Conservation (phyloP, 2,113 vertebrate species). For the Syrrhaptes paradoxus region DNA sequence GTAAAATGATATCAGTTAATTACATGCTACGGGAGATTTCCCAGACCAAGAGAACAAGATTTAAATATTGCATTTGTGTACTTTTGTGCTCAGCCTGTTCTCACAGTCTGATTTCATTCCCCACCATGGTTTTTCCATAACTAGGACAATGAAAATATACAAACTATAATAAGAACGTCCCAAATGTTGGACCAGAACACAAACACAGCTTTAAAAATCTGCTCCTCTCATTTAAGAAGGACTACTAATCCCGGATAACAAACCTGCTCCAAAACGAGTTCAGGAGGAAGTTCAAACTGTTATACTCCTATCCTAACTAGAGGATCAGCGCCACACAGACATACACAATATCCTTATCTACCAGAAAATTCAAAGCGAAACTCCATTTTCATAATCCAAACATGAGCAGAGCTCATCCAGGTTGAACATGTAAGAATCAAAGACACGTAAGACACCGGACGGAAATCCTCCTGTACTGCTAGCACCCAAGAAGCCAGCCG, state of each 20-base stretch:
- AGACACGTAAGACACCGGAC: fast-evolving
- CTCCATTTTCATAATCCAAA: too few relatives aligned
- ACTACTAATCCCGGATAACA: background rate
- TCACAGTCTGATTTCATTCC: background rate
- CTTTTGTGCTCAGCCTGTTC: background rate
- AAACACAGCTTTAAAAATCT: background rate
- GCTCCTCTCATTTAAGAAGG: background rate
- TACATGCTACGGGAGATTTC: background rate
- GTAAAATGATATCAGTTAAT: background rate
- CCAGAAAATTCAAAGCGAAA: background rate
- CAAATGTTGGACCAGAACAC: background rate
- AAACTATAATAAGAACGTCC: background rate
- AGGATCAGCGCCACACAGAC: background rate
- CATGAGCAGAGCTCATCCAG: fast-evolving
- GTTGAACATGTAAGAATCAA: fast-evolving
- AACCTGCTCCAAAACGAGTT: background rate
- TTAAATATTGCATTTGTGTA: background rate
- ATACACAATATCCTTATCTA: fast-evolving
- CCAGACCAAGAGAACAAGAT: background rate
- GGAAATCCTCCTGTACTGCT: too few relatives aligned
- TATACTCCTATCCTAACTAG: background rate
- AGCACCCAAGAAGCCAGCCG: background rate
- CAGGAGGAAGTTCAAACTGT: background rate
- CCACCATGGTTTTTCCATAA: background rate
- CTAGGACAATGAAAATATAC: background rate